Base-by-base conservation (phyloP, 1,140 invertebrate species). In the Palaemon carinicauda region DNA sequence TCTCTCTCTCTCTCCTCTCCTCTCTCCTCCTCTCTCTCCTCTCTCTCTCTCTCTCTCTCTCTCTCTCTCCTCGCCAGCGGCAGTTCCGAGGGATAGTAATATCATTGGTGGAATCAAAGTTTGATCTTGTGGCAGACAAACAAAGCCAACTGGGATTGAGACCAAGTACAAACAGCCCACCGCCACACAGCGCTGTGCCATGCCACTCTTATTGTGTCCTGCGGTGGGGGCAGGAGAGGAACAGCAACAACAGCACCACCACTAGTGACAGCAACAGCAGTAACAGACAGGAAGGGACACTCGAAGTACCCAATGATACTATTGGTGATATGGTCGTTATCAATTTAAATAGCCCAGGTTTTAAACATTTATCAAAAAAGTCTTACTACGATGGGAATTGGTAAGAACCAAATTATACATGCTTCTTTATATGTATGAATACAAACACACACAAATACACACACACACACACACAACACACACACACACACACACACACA, bases 131-230 rank as follows among this genome's bases (percentile, higher is more conserved):
- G 33, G 56, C 71, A 73, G 81, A 53, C 56, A 83, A 83, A 83
- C 81, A 83, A 75, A 83, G 74, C 81, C 81, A 56, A 56, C 81
- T 83, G 81, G 81, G 75, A 83, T 83, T 83, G 73, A 83, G 81
- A 75, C 71, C 29, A 74, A 75, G 81, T 54, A 83, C 81, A 83
- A 83, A 83, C 81, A 83, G 71, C 51, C 81, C 53, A 71, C 80
- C 71, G 71, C 81, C 81, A 75, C 65, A 52, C 73, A 75, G 52
- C 65, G 74, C 81, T 60, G n/a, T n/a, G 53, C 81, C 27, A 73
- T 41, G 81, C 81, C 81, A 83, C 81, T 83, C 81, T 83, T 83
- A 83, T 83, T 83, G 81, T 83, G 31, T 73, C 81, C 81, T 53
- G 81, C 51, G 50, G 81, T 27, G 52, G 81, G 31, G 51, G 71